Percentiles rank a stretch among this genome's conserved stretches.
Conservation (phyloP, 2,113 vertebrate species). For the Phocoena sinus region DNA sequence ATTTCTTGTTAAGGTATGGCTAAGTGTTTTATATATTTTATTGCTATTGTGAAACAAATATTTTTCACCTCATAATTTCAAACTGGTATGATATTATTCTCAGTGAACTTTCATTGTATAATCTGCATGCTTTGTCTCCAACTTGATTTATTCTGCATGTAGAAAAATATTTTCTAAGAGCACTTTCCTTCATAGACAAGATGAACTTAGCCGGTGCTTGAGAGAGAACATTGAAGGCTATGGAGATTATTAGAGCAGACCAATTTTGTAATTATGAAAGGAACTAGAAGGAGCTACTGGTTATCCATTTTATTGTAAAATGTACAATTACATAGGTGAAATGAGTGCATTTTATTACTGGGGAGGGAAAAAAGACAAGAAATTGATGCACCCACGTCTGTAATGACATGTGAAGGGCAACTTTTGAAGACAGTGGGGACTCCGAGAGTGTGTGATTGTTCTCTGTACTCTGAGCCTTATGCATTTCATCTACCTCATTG, state of each 20-base stretch:
- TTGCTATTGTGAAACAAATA: not conserved
- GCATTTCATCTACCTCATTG: not conserved
- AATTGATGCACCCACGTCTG: not conserved
- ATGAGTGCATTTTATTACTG: constrained; percentile 6
- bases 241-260: not conserved
- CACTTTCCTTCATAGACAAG: not conserved
- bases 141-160: not conserved
- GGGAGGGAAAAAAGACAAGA: not conserved
- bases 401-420: not conserved
- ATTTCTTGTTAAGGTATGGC: constrained; percentile 12
- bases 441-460: not conserved
- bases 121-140: not conserved
- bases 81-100: constrained; percentile 1
- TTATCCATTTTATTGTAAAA: not conserved
- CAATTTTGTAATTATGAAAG: not conserved
- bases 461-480: not conserved
- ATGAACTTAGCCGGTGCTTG: not conserved
- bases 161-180: not conserved
- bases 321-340: not conserved
- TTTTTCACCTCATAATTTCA: not conserved
- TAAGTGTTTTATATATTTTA: not conserved
- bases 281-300: not conserved
- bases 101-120: not conserved
- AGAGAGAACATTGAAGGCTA: not conserved
- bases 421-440: not conserved